Percentiles rank a stretch among this genome's conserved stretches.
These are phyloP conservation scores for Actenoides lindsayi DNA, from an alignment of 2,113 vertebrate species.

Conservation along the genomic window DNA sequence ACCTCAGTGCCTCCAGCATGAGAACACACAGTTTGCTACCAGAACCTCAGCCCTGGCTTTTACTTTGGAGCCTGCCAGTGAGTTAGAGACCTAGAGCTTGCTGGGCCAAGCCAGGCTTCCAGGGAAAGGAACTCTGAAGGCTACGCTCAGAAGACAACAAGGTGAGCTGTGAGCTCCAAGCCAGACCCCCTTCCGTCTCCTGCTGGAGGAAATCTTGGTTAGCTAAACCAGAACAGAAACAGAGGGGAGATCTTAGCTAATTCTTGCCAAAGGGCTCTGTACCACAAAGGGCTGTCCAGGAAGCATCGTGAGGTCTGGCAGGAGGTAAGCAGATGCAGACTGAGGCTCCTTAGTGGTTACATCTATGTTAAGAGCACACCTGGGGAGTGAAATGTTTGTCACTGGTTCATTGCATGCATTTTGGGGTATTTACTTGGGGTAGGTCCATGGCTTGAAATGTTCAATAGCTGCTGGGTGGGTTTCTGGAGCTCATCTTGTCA, in stretches of 20 bases:
- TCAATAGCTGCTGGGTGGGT: not conserved
- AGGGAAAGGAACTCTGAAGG: not conserved
- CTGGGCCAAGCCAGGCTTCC: not conserved
- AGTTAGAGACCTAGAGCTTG: not conserved
- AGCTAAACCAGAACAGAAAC: not conserved
- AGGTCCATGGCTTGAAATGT: not conserved
- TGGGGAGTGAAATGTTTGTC: not conserved
- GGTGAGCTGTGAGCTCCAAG: not conserved
- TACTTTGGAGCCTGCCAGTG: not conserved
- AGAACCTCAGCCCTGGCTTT: not conserved
- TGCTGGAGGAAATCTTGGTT: not conserved
- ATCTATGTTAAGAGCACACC: not conserved
- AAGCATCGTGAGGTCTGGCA: not conserved
- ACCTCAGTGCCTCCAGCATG: not conserved
- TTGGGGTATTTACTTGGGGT: not conserved
- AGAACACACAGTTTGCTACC: not conserved
- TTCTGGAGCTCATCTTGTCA: not conserved
- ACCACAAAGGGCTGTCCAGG: not conserved
- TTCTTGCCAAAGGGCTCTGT: not conserved
- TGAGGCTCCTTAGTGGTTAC: not conserved
- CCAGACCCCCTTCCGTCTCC: not conserved
- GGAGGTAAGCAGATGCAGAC: not conserved
- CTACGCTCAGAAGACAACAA: not conserved
- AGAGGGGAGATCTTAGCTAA: not conserved
- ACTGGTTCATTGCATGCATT: rapidly evolving